Evolutionary conservation across 2,797 vertebrate species (phyloP), one percentile per base, ranked within the genome.

Genomic region (Phataginus tricuspis): DNA sequence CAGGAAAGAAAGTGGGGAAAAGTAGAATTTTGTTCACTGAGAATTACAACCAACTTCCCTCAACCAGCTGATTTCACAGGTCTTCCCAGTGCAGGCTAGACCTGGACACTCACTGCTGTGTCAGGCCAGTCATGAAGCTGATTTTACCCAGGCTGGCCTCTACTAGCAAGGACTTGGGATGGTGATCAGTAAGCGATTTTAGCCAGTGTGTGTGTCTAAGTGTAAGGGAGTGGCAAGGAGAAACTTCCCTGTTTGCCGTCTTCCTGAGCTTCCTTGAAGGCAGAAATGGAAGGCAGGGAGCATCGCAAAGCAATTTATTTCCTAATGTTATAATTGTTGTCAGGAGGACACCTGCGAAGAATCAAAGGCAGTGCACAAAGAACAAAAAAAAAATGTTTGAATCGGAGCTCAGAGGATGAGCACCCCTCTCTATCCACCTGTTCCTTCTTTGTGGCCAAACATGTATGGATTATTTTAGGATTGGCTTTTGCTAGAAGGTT

Each of bases 261-360:
- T 92, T 85, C 34, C 4, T n/a, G 27, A 87, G 21, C n/a, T 68
- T 84, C 19, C 68, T 84, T 96, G 87, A 90, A 90, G 86, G 39
- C 51, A 95, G 63, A 69, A 75, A 72, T 74, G 18, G 34, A 63
- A 90, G 13, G 57, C 31, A 93, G 63, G 84, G 37, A 77, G 23
- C 64, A 64, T 87, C 57, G n/a, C 57, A 88, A 94, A 95, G 42
- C 64, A 92, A 53, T 72, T 86, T 92, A 37, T 88, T 96, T 94
- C 15, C 45, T 90, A 61, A 88, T 53, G 29, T 61, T 96, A 55
- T 63, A 84, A 91, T 90, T 69, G 49, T 78, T 57, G 15, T 63
- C 37, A 90, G 42, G 19, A 85, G n/a, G 23, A 87, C 45, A 93
- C 88, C 59, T 95, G 61, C 94, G 55, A 69, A 93, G 93, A 95